phyloP scores from a whole-genome alignment of 2,797 vertebrate genomes.

The Cossypha dichroa region DNA sequence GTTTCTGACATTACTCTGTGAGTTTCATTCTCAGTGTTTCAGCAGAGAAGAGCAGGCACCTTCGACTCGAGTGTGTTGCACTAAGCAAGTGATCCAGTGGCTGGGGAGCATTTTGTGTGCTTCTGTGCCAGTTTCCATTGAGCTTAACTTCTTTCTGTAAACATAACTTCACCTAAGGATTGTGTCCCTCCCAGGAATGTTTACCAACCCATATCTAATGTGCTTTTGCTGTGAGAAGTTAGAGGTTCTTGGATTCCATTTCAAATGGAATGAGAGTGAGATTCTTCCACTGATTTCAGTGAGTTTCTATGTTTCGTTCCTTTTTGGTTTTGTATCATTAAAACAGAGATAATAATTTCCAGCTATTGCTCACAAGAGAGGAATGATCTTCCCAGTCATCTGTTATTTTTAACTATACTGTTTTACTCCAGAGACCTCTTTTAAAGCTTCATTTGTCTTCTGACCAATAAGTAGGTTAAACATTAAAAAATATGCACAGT shows the following conservation, averaged over 20 bases:
- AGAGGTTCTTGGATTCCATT: not conserved
- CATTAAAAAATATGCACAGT: not conserved
- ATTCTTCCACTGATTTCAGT: conserved; percentile 1
- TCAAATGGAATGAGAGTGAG: not conserved
- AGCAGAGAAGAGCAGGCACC: not conserved
- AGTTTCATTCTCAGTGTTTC: not conserved
- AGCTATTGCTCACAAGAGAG: conserved; percentile 29
- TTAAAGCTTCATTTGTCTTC: not conserved
- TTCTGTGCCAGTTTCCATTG: not conserved
- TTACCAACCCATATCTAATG: not conserved
- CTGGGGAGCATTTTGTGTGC: not conserved
- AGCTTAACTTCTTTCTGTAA: not conserved
- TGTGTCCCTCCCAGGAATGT: not conserved
- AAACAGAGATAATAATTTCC: conserved; percentile 10
- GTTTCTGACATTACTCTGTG: not conserved
- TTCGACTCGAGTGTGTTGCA: not conserved
- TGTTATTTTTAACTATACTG: conserved; percentile 22
- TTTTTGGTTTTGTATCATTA: not conserved
- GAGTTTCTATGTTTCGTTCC: not conserved
- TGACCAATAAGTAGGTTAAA: not conserved
- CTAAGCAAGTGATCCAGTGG: not conserved
- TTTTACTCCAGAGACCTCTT: conserved; percentile 5
- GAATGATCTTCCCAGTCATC: not conserved
- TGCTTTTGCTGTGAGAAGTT: not conserved
- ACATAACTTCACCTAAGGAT: not conserved